phyloP scores from a whole-genome alignment of 2,113 vertebrate species.

The Toxotes chatareus region DNA sequence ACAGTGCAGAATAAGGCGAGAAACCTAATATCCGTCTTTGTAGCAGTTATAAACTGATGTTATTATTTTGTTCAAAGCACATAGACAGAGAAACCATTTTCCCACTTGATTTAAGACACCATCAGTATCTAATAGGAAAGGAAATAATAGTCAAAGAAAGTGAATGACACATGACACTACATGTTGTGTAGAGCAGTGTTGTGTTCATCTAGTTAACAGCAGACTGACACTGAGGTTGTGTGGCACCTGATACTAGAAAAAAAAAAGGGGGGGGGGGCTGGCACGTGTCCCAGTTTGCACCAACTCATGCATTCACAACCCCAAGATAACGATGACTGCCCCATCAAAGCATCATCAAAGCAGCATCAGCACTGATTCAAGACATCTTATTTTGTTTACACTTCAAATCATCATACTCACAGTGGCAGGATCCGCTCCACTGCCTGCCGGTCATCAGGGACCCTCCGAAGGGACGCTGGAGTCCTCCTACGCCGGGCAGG shows the following conservation, averaged over 20 bases:
- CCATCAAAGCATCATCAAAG: neutral
- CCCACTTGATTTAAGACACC: neutral
- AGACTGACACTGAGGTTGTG: neutral
- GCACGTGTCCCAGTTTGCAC: neutral
- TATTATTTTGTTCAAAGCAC: neutral
- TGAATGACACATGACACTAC: neutral
- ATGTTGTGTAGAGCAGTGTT: neutral
- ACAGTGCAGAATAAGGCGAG: neutral
- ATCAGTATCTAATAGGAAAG: neutral
- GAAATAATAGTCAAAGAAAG: neutral
- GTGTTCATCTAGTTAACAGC: neutral
- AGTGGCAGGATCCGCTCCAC: constrained; percentile 80
- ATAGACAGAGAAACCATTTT: neutral
- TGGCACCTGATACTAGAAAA: constrained; percentile 3
- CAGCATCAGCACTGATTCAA: neutral
- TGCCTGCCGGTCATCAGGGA: constrained; percentile 68
- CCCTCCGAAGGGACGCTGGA: constrained; percentile 67
- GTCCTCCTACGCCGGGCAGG: constrained; percentile 55
- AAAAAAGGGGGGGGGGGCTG: too few relatives aligned
- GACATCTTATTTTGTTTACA: too few relatives aligned
- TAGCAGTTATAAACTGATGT: neutral
- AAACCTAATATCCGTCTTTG: neutral
- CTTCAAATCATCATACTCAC: constrained; percentile 57
- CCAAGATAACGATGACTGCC: neutral
- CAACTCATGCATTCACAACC: neutral